A percentile compares a stretch with the other conserved stretches of the same genome.
Evolutionary conservation across 2,888 invertebrate genomes (phyloP).

Genomic region (Apomyelois bistriatella): DNA sequence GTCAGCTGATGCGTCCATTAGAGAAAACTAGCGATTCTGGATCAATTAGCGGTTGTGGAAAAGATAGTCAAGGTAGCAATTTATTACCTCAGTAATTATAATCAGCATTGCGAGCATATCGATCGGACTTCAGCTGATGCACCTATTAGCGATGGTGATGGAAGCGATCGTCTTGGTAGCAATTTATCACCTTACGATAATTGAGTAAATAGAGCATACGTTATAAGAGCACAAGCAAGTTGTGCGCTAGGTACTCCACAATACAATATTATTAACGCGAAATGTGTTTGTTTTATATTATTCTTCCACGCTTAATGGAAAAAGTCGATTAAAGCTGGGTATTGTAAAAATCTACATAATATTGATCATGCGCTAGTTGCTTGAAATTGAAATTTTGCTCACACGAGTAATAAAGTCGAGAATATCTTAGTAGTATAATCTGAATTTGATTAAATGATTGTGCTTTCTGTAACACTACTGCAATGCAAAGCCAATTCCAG

Average conservation of each 20-base stretch:
- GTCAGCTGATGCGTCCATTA: background rate
- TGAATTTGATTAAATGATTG: background rate
- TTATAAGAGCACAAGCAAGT: background rate
- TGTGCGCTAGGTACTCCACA: background rate
- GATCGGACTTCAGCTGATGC: background rate
- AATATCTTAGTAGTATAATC: background rate
- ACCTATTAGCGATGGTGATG: background rate
- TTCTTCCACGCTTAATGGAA: too few relatives aligned
- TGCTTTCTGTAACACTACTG: background rate
- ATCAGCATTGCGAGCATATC: constrained; percentile 15
- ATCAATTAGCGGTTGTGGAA: background rate
- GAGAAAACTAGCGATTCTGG: background rate
- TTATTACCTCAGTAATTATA: constrained; percentile 13
- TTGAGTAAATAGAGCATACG: background rate
- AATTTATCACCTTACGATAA: constrained; percentile 3
- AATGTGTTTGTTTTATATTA: too few relatives aligned
- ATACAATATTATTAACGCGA: too few relatives aligned
- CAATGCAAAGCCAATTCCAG: constrained; percentile 35
- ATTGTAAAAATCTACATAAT: too few relatives aligned
- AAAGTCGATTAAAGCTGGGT: too few relatives aligned
- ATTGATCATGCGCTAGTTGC: too few relatives aligned
- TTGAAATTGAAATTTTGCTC: too few relatives aligned
- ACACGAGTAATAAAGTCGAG: too few relatives aligned
- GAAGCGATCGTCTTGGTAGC: background rate
- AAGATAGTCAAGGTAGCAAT: too few relatives aligned